These are phyloP conservation scores for Meteorus cinctellus DNA, from an alignment of 2,888 invertebrate genomes.

Conservation along the genomic window DNA sequence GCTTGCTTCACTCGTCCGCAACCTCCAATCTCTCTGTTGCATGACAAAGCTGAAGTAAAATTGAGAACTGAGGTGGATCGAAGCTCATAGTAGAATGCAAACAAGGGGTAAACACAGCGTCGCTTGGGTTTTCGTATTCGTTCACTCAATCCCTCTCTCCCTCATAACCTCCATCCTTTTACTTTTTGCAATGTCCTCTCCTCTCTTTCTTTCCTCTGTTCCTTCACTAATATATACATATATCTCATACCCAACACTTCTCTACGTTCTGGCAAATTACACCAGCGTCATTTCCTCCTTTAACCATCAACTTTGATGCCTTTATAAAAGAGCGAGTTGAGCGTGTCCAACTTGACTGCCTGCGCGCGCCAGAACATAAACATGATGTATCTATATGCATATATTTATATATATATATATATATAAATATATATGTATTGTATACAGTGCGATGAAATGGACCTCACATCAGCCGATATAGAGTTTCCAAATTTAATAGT, in stretches of 20 bases:
- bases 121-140: slow-evolving; percentile 28
- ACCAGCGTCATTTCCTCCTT: slow-evolving; percentile 49
- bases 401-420: slow-evolving; percentile 20
- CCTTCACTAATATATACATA: not conserved
- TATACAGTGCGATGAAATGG: not conserved
- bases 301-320: slow-evolving; percentile 67
- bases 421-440: not conserved
- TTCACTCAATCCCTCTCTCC: not conserved
- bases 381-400: not conserved
- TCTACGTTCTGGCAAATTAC: slow-evolving; percentile 53
- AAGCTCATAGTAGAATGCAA: slow-evolving; percentile 40
- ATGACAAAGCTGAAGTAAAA: slow-evolving; percentile 42
- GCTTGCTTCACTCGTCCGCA: not conserved
- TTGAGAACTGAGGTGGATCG: slow-evolving; percentile 19
- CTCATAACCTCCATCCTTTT: slow-evolving; percentile 15
- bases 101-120: slow-evolving; percentile 33
- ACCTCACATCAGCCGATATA: slow-evolving; percentile 53
- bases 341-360: slow-evolving; percentile 42
- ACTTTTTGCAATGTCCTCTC: slow-evolving; percentile 14
- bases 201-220: not conserved
- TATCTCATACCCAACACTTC: not conserved
- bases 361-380: slow-evolving; percentile 4
- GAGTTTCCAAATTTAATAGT: slow-evolving; percentile 69
- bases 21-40: slow-evolving; percentile 8
- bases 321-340: slow-evolving; percentile 63